Conservation (phyloP, 2,113 vertebrate genomes). For the Axis porcinus region DNA sequence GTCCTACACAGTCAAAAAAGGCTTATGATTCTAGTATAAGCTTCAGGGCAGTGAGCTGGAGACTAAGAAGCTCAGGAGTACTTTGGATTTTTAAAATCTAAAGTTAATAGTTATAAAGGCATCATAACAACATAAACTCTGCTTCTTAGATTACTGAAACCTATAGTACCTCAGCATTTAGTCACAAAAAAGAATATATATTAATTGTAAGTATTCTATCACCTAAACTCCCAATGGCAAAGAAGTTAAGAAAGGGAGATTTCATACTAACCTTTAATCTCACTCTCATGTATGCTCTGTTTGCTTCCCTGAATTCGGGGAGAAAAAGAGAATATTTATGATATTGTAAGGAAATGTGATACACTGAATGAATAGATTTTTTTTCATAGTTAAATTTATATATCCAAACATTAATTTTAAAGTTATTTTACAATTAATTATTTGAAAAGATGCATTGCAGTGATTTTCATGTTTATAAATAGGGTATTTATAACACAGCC, state of each 20-base stretch:
- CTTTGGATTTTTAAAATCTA: conserved; percentile 23
- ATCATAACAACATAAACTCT: background rate
- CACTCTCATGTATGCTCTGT: conserved; percentile 58
- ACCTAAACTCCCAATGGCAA: background rate
- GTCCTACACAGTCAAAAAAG: background rate
- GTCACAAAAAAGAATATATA: background rate
- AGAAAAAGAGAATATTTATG: background rate
- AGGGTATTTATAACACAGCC: background rate
- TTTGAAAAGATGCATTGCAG: background rate
- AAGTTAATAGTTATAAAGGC: background rate
- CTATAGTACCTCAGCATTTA: background rate
- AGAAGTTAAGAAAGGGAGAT: background rate
- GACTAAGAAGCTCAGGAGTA: background rate
- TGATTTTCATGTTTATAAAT: background rate
- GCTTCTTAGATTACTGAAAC: background rate
- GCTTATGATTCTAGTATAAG: background rate
- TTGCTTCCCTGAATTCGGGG: conserved; percentile 64
- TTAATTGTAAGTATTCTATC: background rate
- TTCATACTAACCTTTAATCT: conserved; percentile 60
- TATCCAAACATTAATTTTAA: background rate
- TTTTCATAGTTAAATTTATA: background rate
- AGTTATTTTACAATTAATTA: background rate
- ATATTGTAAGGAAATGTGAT: conserved; percentile 1
- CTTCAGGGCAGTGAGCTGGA: background rate
- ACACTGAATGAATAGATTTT: background rate